Base-by-base conservation (phyloP, 2,797 vertebrate species). In the Tiaroga cobitis region DNA sequence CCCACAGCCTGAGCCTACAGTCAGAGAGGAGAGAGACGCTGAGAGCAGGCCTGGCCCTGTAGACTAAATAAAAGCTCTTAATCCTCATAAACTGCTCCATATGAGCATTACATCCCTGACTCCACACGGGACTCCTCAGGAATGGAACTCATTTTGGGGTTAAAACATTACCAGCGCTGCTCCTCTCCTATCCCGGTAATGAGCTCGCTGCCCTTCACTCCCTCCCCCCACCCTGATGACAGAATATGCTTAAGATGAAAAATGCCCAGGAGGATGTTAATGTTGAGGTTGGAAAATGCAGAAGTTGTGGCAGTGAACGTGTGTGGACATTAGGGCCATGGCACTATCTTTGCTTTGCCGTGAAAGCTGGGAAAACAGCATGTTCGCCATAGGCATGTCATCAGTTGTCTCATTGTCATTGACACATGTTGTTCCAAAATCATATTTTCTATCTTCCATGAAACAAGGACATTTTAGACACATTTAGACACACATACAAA, bases 81-180 rank as follows among this genome's bases (percentile, higher is more conserved):
- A 94, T 95, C 94, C 94, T 93, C 87, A 92, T 94, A 94, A 95
- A 94, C 92, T 91, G 88, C 91, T 94, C 94, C 94, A 94, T 93
- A 93, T 94, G 94, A 95, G 93, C 88, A 90, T 93, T 91, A 93
- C 88, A 92, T 93, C 92, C 90, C 87, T 89, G 89, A 91, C 90
- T 92, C 91, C 82, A 88, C 83, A 56, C 89, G 90, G 90, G 80
- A 90, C 90, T 89, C 90, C 88, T 80, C 89, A 86, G 69, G 89
- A 93, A 93, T 94, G 93, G 93, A 94, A 95, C 90, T 95, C 91
- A 94, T 95, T 94, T 93, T 24, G 83, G 86, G 89, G 89, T 84
- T 92, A 92, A 94, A 93, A 92, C 92, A 93, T 94, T 93, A 93
- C 91, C 92, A 91, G 92, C 85, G 81, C 91, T 92, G 59, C 87